Conservation (phyloP, 2,113 vertebrate species). For the Saguinus midas region DNA sequence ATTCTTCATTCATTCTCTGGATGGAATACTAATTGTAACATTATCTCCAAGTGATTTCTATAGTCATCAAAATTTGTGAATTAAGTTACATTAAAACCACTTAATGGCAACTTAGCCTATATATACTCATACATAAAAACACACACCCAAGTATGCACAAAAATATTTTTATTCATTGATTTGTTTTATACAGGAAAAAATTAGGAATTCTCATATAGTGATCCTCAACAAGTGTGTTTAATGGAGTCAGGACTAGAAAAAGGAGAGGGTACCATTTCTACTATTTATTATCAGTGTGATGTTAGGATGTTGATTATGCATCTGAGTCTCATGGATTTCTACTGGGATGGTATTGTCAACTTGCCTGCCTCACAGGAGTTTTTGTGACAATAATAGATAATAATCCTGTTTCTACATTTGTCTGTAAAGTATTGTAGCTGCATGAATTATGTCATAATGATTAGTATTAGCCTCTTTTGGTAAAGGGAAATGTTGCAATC, state of each 20-base stretch:
- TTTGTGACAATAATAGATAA: not conserved
- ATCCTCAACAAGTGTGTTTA: not conserved
- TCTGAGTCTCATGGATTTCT: not conserved
- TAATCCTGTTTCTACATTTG: not conserved
- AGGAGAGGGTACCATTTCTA: not conserved
- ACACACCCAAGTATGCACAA: not conserved
- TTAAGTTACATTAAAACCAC: not conserved
- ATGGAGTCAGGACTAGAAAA: not conserved
- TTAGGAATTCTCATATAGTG: not conserved
- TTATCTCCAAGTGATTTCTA: not conserved
- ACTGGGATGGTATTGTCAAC: not conserved
- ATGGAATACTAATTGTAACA: not conserved
- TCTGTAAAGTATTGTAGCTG: not conserved
- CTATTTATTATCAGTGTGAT: not conserved
- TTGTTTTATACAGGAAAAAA: not conserved
- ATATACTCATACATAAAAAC: not conserved
- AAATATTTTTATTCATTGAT: not conserved
- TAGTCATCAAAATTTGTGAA: not conserved
- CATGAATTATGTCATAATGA: not conserved
- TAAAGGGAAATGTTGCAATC: slow-evolving; percentile 4
- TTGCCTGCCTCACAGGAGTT: not conserved
- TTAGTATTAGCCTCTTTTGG: not conserved
- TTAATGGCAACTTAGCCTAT: not conserved
- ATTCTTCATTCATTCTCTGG: not conserved
- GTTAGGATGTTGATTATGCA: not conserved